phyloP scores from a whole-genome alignment of 2,797 vertebrate species.

The Rousettus madagascariensis region DNA sequence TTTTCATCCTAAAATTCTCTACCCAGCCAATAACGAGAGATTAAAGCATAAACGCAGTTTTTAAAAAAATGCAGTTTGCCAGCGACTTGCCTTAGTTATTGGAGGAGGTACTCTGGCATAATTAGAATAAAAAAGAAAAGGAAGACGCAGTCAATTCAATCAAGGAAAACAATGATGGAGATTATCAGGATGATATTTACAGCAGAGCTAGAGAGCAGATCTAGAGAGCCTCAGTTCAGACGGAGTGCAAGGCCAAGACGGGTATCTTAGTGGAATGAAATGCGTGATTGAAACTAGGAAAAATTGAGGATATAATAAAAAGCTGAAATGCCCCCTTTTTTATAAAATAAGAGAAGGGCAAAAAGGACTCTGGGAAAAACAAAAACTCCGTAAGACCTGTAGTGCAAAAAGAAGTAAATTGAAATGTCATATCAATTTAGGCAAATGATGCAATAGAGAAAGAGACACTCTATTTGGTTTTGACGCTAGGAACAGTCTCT shows the following conservation, averaged over 20 bases:
- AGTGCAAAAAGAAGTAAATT: neutral
- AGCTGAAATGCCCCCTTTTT: neutral
- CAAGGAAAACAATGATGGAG: neutral
- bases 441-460: neutral
- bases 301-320: neutral
- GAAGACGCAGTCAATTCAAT: neutral
- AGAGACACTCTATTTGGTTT: conserved; percentile 1
- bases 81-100: neutral
- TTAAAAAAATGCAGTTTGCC: neutral
- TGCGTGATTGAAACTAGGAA: neutral
- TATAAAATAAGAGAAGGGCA: neutral
- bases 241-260: neutral
- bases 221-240: neutral
- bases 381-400: neutral
- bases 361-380: neutral
- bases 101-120: neutral
- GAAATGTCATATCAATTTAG: neutral
- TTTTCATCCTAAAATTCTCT: neutral
- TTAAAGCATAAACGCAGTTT: neutral
- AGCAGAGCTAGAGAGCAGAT: neutral
- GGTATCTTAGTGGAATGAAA: neutral
- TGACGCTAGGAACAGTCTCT: neutral
- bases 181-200: neutral
- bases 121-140: neutral
- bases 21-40: neutral